Conservation (phyloP, 2,888 invertebrate genomes). For the Tortricodes alternella region DNA sequence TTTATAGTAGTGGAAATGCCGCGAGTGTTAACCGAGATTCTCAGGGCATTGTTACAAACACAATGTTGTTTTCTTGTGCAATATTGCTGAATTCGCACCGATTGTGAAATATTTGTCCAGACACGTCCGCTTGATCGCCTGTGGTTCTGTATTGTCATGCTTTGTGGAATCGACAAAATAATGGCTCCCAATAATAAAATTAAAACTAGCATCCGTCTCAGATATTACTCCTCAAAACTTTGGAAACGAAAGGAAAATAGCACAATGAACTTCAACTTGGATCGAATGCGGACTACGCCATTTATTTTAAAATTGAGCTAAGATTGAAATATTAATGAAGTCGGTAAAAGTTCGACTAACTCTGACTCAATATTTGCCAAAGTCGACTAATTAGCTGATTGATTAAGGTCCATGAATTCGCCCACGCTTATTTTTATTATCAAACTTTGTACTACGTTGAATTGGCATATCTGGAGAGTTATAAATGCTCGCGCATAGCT, state of each 20-base stretch:
- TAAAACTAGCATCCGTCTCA: neutral
- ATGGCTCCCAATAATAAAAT: neutral
- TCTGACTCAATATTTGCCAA: conserved; percentile 21
- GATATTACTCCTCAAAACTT: neutral
- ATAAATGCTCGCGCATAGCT: conserved; percentile 31
- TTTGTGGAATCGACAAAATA: conserved; percentile 48
- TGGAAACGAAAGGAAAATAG: no score
- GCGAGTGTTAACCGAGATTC: conserved; percentile 57
- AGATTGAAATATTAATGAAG: neutral
- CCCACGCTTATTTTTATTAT: conserved; percentile 33
- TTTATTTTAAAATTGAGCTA: neutral
- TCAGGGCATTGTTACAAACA: conserved; percentile 67
- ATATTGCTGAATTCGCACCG: conserved; percentile 71
- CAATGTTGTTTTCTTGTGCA: conserved; percentile 77
- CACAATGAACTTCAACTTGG: neutral
- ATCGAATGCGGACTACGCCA: neutral
- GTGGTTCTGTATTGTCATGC: conserved; percentile 60
- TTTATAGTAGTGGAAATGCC: conserved; percentile 42
- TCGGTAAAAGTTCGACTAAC: conserved; percentile 14
- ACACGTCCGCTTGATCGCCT: conserved; percentile 59
- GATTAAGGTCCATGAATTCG: conserved; percentile 26
- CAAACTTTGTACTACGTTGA: conserved; percentile 21
- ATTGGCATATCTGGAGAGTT: conserved; percentile 25
- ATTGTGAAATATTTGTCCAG: conserved; percentile 63
- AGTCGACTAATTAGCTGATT: conserved; percentile 29